Evolutionary conservation across 2,888 invertebrate genomes (phyloP), one percentile per base, ranked within the genome.

Genomic region (Bombylius major): DNA sequence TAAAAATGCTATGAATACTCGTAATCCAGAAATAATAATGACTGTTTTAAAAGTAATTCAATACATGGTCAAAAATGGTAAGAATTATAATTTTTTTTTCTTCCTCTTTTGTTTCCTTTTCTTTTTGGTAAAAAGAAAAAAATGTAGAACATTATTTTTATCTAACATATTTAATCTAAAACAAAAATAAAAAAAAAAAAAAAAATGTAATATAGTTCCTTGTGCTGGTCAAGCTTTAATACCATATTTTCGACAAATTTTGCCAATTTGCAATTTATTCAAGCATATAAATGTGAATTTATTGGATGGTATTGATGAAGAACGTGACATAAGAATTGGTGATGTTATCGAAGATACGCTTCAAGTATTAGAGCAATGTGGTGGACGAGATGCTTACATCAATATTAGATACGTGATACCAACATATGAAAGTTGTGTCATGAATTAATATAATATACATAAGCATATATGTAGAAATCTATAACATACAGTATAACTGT

Each of bases 401-500:
- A 97, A 97, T 73, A 97, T 98, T 66, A 97, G 98, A 75, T 98
- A 98, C 73, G 89, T 97, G 83, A 83, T 98, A 64, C 97, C 97
- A 0, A 96, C 96, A n/a, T 98, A 97, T 69, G 95, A 97, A 73
- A 96, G 96, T 14, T 89, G 87, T 66, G 52, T 54, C 49, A 54
- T 50, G 55, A 54, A 51, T 31, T 58, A 42, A 42, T 8, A 36
- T 6, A 36, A 36, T 36, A 36, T 36, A 36, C 6, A 36, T n/a
- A n/a, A n/a, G n/a, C n/a, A n/a, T 8, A 36, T 36, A 36, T 36
- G 4, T 8, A 36, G 7, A 9, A 36, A 36, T 36, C 1, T 36
- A 36, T 9, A 6, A 36, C 36, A 36, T 36, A 36, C 36, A 36
- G 23, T 23, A n/a, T n/a, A 23, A 23, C 23, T 23, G n/a, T n/a